These are phyloP conservation scores for Donacobius atricapilla DNA, from an alignment of 2,113 vertebrate genomes.

Conservation along the genomic window DNA sequence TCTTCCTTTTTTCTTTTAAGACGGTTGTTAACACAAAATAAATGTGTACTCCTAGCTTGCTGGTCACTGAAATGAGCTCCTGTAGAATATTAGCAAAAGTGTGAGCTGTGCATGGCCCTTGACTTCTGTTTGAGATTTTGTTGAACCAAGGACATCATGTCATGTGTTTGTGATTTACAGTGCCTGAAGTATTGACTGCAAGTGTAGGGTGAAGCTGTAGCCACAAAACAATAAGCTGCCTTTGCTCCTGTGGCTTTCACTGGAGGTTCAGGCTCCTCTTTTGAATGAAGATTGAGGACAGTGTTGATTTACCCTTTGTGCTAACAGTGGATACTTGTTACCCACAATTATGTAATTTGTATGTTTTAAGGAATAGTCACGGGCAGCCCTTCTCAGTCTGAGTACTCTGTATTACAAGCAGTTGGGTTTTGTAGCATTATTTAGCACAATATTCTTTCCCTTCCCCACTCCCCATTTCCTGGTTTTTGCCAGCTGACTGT, in stretches of 20 bases:
- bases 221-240: not conserved
- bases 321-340: not conserved
- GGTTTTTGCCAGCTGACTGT: fast-evolving
- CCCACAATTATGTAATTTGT: not conserved
- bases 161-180: not conserved
- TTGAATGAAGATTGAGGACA: not conserved
- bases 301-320: not conserved
- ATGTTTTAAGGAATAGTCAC: not conserved
- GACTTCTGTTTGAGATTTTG: not conserved
- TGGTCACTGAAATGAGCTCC: not conserved
- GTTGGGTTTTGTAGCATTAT: not conserved
- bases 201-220: not conserved
- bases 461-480: not conserved
- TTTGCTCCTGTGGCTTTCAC: not conserved
- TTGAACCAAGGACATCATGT: not conserved
- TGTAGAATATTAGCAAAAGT: not conserved
- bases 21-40: not conserved
- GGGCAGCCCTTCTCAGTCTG: not conserved
- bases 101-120: not conserved
- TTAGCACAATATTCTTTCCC: not conserved
- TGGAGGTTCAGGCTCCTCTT: not conserved
- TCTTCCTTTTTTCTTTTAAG: not conserved
- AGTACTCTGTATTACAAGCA: not conserved
- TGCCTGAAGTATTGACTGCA: not conserved
- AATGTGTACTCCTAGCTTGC: not conserved